These are phyloP conservation scores for Dione juno DNA, from an alignment of 2,888 invertebrate species.

Conservation along the genomic window DNA sequence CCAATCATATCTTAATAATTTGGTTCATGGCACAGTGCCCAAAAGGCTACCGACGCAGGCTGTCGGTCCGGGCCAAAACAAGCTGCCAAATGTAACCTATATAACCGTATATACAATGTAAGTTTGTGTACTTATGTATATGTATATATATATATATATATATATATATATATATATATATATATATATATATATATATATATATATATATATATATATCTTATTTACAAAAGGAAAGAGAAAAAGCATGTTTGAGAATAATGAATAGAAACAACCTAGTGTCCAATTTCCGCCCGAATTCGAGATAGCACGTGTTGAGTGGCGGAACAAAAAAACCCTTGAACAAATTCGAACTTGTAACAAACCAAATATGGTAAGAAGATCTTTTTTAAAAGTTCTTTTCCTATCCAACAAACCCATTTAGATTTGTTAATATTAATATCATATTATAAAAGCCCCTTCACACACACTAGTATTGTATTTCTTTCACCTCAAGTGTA, in stretches of 20 bases:
- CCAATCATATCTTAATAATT: slow-evolving; percentile 24
- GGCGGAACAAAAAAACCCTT: too few species aligned
- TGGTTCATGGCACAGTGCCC: slow-evolving; percentile 28
- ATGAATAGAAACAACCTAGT: too few species aligned
- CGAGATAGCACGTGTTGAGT: too few species aligned
- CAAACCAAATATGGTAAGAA: too few species aligned
- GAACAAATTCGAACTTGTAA: too few species aligned
- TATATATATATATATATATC: too few species aligned
- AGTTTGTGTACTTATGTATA: neutral
- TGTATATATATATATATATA: neutral
- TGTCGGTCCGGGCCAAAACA: slow-evolving; percentile 17
- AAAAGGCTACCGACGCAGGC: slow-evolving; percentile 24
- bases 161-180: too few species aligned
- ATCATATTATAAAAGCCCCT: neutral
- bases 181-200: too few species aligned
- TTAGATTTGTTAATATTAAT: neutral
- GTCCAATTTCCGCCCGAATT: too few species aligned
- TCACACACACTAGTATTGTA: slow-evolving; percentile 6
- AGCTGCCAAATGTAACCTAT: slow-evolving; percentile 17
- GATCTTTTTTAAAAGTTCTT: neutral
- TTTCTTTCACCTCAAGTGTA: neutral
- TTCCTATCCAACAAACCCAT: neutral
- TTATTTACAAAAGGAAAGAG: too few species aligned
- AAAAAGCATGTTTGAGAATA: too few species aligned
- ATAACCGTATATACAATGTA: neutral